These are phyloP conservation scores for Limenitis camilla DNA, from an alignment of 2,888 invertebrate species.

Conservation along the genomic window DNA sequence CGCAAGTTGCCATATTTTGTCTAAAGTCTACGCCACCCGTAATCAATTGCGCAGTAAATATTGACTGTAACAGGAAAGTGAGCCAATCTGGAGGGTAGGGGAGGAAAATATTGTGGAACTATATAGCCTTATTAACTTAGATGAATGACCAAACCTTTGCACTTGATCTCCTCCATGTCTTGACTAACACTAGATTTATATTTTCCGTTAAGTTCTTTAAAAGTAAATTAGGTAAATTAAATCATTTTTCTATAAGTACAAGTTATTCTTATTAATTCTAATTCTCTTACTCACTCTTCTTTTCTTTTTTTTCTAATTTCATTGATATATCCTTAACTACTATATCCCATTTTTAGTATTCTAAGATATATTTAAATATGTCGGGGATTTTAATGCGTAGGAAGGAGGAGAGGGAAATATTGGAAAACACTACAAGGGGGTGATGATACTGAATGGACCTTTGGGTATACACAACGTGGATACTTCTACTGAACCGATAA, in stretches of 20 bases:
- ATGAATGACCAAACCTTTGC: slow-evolving; percentile 10
- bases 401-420: too few relatives aligned
- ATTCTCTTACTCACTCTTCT: too few relatives aligned
- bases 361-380: too few relatives aligned
- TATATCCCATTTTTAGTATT: too few relatives aligned
- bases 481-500: too few relatives aligned
- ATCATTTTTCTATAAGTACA: not conserved
- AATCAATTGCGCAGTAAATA: slow-evolving; percentile 26
- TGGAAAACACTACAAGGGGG: too few relatives aligned
- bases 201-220: not conserved
- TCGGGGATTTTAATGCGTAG: too few relatives aligned
- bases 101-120: slow-evolving; percentile 18
- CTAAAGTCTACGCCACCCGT: slow-evolving; percentile 6
- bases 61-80: slow-evolving; percentile 23
- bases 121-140: slow-evolving; percentile 13
- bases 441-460: too few relatives aligned
- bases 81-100: slow-evolving; percentile 17
- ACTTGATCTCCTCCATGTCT: not conserved
- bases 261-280: too few relatives aligned
- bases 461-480: too few relatives aligned
- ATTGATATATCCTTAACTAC: too few relatives aligned
- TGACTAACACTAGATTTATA: not conserved
- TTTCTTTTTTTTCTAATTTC: too few relatives aligned
- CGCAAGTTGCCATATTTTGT: not conserved
- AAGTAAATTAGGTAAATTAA: not conserved